Conservation (phyloP, 1,140 invertebrate species). For the Monomorium pharaonis region DNA sequence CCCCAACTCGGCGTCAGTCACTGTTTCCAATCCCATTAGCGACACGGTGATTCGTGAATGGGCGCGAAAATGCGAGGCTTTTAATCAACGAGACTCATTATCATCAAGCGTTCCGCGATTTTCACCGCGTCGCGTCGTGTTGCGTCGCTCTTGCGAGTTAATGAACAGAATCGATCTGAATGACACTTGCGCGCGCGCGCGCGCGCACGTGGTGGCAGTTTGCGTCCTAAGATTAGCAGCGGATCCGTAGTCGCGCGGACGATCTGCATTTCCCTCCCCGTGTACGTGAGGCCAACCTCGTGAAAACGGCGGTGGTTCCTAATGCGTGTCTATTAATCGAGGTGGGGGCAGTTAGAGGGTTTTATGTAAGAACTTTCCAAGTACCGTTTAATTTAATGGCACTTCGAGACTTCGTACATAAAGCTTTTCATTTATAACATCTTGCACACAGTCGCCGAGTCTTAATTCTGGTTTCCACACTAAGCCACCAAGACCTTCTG, state of each 20-base stretch:
- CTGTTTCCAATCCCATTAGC: slow-evolving; percentile 79
- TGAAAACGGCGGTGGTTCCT: slow-evolving; percentile 62
- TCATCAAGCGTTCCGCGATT: slow-evolving; percentile 62
- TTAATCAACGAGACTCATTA: slow-evolving; percentile 78
- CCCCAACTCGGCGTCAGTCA: slow-evolving; percentile 70
- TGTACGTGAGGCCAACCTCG: background rate
- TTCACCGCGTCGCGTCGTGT: slow-evolving; percentile 61
- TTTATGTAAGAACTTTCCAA: slow-evolving; percentile 73
- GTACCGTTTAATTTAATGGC: slow-evolving; percentile 74
- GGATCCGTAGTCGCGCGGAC: background rate
- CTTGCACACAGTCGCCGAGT: slow-evolving; percentile 30
- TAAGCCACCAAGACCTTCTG: background rate
- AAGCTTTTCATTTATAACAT: slow-evolving; percentile 73
- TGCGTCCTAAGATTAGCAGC: slow-evolving; percentile 41
- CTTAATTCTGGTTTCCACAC: slow-evolving; percentile 48
- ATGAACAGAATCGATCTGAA: slow-evolving; percentile 45
- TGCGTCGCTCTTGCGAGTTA: slow-evolving; percentile 51
- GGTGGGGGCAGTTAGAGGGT: slow-evolving; percentile 67
- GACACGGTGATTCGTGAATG: slow-evolving; percentile 70
- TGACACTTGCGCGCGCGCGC: slow-evolving; percentile 43
- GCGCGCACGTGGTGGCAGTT: too few relatives aligned
- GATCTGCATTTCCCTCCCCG: background rate
- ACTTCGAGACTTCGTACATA: slow-evolving; percentile 70
- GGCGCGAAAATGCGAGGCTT: slow-evolving; percentile 75
- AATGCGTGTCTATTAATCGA: slow-evolving; percentile 73